A percentile compares a stretch with the other conserved stretches of the same genome.
Evolutionary conservation across 1,140 invertebrate genomes (phyloP).

Genomic region (Phenacoccus solenopsis): DNA sequence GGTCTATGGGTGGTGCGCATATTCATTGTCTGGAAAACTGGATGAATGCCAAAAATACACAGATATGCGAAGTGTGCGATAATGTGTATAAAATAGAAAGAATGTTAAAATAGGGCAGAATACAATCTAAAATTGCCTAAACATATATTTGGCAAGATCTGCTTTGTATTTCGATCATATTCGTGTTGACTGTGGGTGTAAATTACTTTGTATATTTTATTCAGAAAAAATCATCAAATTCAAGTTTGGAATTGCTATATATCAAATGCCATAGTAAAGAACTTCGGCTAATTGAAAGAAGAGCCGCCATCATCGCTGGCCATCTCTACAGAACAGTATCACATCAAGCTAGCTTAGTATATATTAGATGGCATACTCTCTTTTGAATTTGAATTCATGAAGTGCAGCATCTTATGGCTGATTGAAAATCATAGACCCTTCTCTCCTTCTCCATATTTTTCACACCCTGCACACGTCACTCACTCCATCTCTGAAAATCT

Average conservation of each 20-base stretch:
- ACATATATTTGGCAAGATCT: not conserved
- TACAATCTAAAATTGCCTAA: not conserved
- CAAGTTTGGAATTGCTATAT: not conserved
- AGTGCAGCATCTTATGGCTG: no score
- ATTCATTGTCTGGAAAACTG: not conserved
- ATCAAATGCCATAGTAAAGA: no score
- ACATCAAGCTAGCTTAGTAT: no score
- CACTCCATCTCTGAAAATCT: no score
- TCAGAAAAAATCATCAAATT: not conserved
- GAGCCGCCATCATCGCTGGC: no score
- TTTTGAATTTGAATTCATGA: no score
- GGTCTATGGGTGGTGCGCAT: constrained; percentile 4
- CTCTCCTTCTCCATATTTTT: no score
- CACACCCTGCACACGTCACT: no score
- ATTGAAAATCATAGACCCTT: no score
- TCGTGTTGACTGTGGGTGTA: not conserved
- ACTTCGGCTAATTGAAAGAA: no score
- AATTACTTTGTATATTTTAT: not conserved
- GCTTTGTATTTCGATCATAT: not conserved
- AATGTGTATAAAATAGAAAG: constrained; percentile 6
- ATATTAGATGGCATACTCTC: no score
- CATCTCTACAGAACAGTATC: no score
- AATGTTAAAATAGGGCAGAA: not conserved
- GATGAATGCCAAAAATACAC: not conserved
- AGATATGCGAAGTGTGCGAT: not conserved